Evolutionary conservation across 2,888 invertebrate genomes (phyloP).

Genomic region (Habroteleia sp.): DNA sequence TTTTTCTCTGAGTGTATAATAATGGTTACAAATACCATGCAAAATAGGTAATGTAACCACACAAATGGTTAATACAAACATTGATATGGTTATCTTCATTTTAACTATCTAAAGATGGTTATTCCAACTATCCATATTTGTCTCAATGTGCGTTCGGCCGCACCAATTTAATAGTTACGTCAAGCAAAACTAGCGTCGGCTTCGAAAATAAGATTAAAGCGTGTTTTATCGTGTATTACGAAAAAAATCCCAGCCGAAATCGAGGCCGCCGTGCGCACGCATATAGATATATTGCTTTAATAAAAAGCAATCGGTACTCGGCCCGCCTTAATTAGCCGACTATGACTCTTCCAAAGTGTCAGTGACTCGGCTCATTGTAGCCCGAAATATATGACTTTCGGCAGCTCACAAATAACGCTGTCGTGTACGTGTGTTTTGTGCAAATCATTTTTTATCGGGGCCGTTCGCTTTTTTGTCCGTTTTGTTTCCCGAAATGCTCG

Average conservation of each 20-base stretch:
- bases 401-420: slow-evolving; percentile 60
- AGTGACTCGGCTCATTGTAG: slow-evolving; percentile 63
- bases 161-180: slow-evolving; percentile 57
- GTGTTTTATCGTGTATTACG: slow-evolving; percentile 54
- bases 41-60: too few species aligned
- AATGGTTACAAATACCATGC: too few species aligned
- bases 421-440: slow-evolving; percentile 46
- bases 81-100: too few species aligned
- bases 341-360: slow-evolving; percentile 67
- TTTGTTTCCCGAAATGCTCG: slow-evolving; percentile 45
- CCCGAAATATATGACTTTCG: slow-evolving; percentile 62
- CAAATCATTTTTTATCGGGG: slow-evolving; percentile 50
- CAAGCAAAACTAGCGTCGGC: slow-evolving; percentile 52
- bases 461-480: slow-evolving; percentile 20
- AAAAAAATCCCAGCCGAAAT: slow-evolving; percentile 52
- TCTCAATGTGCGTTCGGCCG: slow-evolving; percentile 19
- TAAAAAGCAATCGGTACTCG: slow-evolving; percentile 65
- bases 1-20: too few species aligned
- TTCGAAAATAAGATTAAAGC: slow-evolving; percentile 57
- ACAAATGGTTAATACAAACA: too few species aligned
- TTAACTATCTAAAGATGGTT: too few species aligned
- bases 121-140: too few species aligned
- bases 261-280: slow-evolving; percentile 46
- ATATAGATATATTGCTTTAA: slow-evolving; percentile 59
- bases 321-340: slow-evolving; percentile 70